Conservation (phyloP, 2,113 vertebrate genomes). For the Blennius ocellaris region DNA sequence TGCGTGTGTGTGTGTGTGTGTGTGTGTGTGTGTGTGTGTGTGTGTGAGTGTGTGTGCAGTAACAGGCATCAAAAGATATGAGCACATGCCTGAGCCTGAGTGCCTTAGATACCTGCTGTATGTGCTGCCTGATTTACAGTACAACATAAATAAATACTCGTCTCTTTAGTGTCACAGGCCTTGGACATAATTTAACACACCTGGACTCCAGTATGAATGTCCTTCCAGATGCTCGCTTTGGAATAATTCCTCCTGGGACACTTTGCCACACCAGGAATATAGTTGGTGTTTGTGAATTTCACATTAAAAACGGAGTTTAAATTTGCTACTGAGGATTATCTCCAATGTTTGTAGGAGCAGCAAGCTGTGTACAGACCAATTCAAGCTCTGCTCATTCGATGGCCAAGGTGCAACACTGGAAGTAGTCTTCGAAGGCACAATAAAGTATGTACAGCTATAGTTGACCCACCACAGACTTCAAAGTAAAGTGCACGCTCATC, state of each 20-base stretch:
- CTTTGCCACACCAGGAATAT: conserved; percentile 6
- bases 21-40: conserved; percentile 21
- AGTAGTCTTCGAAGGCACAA: conserved; percentile 83
- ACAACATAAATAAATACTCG: conserved; percentile 22
- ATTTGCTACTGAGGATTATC: conserved; percentile 45
- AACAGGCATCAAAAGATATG: conserved; percentile 27
- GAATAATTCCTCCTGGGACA: conserved; percentile 5
- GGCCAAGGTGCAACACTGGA: conserved; percentile 67
- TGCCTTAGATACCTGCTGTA: conserved; percentile 20
- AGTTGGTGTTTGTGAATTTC: conserved; percentile 10
- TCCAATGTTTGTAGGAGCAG: conserved; percentile 33
- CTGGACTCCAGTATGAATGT: no score
- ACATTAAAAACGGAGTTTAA: conserved; percentile 17
- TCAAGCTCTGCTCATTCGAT: conserved; percentile 56
- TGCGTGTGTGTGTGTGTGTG: neutral
- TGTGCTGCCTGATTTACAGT: conserved; percentile 25
- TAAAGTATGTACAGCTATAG: conserved; percentile 79
- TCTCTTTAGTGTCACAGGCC: conserved; percentile 7
- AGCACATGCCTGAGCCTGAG: conserved; percentile 36
- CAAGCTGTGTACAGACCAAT: conserved; percentile 49
- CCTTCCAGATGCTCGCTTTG: conserved; percentile 27
- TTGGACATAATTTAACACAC: neutral
- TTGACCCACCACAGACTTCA: conserved; percentile 60
- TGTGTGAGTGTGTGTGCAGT: conserved; percentile 25
- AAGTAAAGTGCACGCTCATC: conserved; percentile 78